These are phyloP conservation scores for Empidonax traillii DNA, from an alignment of 2,113 vertebrate species.

Conservation along the genomic window DNA sequence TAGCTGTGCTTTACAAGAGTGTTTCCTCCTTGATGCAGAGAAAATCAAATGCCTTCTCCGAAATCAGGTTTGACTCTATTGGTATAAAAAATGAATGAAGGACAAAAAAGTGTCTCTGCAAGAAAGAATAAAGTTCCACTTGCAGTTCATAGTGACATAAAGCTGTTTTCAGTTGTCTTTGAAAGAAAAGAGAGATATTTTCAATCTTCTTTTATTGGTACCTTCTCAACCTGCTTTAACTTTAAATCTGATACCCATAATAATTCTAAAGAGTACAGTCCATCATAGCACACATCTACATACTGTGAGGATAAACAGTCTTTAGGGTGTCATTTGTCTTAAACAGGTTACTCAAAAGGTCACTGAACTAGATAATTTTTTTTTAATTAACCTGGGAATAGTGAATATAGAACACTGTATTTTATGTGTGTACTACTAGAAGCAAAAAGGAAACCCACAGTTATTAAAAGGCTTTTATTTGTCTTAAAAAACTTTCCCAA, in stretches of 20 bases:
- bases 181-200: background rate
- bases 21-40: background rate
- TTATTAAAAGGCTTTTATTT: background rate
- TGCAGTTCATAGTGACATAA: background rate
- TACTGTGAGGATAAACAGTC: background rate
- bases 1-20: background rate
- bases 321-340: background rate
- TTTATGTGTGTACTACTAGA: background rate
- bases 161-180: background rate
- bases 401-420: background rate
- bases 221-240: background rate
- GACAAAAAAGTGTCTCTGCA: background rate
- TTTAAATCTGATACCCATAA: background rate
- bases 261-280: background rate
- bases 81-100: background rate
- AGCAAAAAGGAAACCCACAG: background rate
- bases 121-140: background rate
- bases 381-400: background rate
- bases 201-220: background rate
- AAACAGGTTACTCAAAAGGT: background rate
- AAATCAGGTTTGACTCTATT: background rate
- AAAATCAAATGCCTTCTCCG: background rate
- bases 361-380: background rate
- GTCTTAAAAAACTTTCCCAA: background rate
- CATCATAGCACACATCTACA: accelerated